These are phyloP conservation scores for Ylistrum balloti DNA, from an alignment of 1,140 invertebrate genomes.

Conservation along the genomic window DNA sequence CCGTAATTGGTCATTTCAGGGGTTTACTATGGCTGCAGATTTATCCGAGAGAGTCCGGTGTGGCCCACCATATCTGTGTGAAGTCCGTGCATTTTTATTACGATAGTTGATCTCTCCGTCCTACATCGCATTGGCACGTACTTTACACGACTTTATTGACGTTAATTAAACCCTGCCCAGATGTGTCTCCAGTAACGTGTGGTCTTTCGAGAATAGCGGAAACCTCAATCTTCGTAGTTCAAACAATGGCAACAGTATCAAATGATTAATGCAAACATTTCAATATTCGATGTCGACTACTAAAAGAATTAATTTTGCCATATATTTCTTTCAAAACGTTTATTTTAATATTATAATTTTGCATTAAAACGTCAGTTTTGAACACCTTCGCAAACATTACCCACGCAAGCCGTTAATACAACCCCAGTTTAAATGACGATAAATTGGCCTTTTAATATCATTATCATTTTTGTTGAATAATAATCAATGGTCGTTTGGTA, in stretches of 20 bases:
- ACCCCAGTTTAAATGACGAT: not conserved
- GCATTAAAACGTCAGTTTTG: not conserved
- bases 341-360: not conserved
- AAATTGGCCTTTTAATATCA: not conserved
- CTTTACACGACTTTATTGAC: not conserved
- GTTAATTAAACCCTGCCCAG: conserved; percentile 24
- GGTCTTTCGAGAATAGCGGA: not conserved
- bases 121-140: not conserved
- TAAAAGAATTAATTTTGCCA: not conserved
- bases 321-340: conserved; percentile 25
- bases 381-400: not conserved
- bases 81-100: conserved; percentile 19
- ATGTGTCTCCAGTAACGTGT: not conserved
- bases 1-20: not conserved
- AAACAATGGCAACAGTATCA: not conserved
- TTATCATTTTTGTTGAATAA: not conserved
- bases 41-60: not conserved
- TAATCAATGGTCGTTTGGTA: not conserved
- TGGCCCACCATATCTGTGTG: not conserved
- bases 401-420: not conserved
- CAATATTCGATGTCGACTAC: not conserved
- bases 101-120: not conserved
- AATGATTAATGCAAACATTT: conserved; percentile 29
- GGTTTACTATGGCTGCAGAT: not conserved
- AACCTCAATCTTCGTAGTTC: not conserved